These are phyloP conservation scores for Philopotamus ludificatus DNA, from an alignment of 1,140 invertebrate species.

Conservation along the genomic window DNA sequence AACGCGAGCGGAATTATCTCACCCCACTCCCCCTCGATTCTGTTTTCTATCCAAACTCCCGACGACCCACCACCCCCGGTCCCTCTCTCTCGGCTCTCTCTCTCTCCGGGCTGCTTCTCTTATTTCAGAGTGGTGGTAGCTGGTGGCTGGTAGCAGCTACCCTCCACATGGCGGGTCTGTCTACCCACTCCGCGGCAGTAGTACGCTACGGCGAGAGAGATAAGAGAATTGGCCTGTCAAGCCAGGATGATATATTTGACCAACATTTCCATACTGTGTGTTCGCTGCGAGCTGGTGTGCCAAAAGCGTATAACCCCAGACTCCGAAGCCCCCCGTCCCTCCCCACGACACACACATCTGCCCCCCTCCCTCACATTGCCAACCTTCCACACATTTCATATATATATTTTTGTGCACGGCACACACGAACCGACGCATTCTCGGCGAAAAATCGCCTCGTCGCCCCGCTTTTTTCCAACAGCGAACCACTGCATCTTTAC, in stretches of 20 bases:
- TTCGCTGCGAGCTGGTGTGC: constrained; percentile 38
- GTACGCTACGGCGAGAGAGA: constrained; percentile 60
- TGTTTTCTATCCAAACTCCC: constrained; percentile 44
- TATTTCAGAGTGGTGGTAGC: constrained; percentile 16
- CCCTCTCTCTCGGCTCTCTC: neutral
- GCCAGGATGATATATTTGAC: constrained; percentile 83
- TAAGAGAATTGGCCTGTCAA: constrained; percentile 86
- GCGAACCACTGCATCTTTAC: no score
- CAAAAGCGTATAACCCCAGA: constrained; percentile 40
- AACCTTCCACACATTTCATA: neutral
- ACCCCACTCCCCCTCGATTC: constrained; percentile 43
- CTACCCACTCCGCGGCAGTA: constrained; percentile 42
- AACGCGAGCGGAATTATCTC: constrained; percentile 28
- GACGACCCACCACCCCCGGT: constrained; percentile 40
- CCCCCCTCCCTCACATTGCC: neutral
- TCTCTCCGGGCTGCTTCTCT: constrained; percentile 13
- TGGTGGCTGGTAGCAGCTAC: constrained; percentile 18
- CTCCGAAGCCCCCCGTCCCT: constrained; percentile 7
- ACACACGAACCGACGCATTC: neutral
- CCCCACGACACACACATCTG: no score
- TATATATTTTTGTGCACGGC: neutral
- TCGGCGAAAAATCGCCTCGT: constrained; percentile 8
- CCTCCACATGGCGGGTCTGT: constrained; percentile 35
- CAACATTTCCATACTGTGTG: constrained; percentile 75
- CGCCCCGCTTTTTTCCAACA: neutral